A percentile compares a stretch with the other conserved stretches of the same genome.
These are phyloP conservation scores for Teleogryllus oceanicus DNA, from an alignment of 2,888 invertebrate species.

Conservation along the genomic window DNA sequence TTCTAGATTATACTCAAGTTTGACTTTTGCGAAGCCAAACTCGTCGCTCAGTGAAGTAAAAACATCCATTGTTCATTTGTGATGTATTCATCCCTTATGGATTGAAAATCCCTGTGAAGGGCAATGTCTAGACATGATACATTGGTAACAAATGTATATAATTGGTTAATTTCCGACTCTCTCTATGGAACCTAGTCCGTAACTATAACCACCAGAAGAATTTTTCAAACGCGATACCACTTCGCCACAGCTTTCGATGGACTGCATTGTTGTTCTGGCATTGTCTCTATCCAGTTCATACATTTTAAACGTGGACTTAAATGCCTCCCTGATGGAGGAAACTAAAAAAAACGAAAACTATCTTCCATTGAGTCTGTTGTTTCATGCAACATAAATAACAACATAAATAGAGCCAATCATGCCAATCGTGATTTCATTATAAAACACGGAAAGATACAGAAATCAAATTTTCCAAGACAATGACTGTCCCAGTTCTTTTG, in stretches of 20 bases:
- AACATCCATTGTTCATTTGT: no score
- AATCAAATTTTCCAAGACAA: no score
- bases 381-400: neutral
- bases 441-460: no score
- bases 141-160: neutral
- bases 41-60: no score
- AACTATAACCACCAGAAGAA: conserved; percentile 11
- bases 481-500: no score
- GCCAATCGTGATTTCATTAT: no score
- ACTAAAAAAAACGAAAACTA: neutral
- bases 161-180: neutral
- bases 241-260: neutral
- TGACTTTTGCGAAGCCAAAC: no score
- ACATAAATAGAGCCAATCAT: no score
- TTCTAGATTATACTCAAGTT: no score
- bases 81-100: no score
- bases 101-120: no score
- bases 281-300: neutral
- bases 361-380: conserved; percentile 21
- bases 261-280: neutral
- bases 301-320: conserved; percentile 21
- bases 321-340: neutral
- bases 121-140: no score
- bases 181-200: neutral
- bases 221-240: neutral